Percentiles rank a stretch among this genome's conserved stretches.
phyloP scores from a whole-genome alignment of 1,140 invertebrate species.

The Zaprionus taronus region DNA sequence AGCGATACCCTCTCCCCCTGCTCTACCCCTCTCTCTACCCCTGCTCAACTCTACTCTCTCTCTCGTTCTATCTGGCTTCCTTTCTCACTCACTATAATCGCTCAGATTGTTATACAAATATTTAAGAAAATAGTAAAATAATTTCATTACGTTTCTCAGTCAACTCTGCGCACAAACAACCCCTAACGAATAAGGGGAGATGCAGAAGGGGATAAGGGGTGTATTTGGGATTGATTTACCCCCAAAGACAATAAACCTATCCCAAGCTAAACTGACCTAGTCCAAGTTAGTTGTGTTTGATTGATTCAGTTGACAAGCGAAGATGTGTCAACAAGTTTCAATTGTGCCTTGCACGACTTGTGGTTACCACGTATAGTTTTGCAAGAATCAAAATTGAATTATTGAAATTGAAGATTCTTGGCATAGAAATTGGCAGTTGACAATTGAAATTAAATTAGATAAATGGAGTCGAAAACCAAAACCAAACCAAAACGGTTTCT shows the following conservation, averaged over 20 bases:
- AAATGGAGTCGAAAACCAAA: no score
- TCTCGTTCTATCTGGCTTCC: not conserved
- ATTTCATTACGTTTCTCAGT: constrained; percentile 27
- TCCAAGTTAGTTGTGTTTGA: not conserved
- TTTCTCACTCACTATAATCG: constrained; percentile 39
- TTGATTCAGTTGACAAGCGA: not conserved
- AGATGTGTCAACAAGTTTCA: not conserved
- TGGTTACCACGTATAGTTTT: not conserved
- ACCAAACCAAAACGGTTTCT: no score
- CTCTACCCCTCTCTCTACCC: not conserved
- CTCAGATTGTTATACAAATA: constrained; percentile 70
- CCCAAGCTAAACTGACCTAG: constrained; percentile 6
- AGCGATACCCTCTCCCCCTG: constrained; percentile 29
- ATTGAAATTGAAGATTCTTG: no score
- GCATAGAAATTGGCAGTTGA: no score
- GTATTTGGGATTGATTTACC: not conserved
- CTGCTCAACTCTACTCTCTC: not conserved
- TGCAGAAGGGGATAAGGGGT: not conserved
- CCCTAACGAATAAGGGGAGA: not conserved
- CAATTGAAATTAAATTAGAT: no score
- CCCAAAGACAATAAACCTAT: constrained; percentile 2
- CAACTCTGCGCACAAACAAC: not conserved
- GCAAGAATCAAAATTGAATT: no score
- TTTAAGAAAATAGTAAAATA: constrained; percentile 46
- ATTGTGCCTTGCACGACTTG: not conserved